Evolutionary conservation across 2,113 vertebrate species (phyloP).

Genomic region (Malurus alboscapulatus): DNA sequence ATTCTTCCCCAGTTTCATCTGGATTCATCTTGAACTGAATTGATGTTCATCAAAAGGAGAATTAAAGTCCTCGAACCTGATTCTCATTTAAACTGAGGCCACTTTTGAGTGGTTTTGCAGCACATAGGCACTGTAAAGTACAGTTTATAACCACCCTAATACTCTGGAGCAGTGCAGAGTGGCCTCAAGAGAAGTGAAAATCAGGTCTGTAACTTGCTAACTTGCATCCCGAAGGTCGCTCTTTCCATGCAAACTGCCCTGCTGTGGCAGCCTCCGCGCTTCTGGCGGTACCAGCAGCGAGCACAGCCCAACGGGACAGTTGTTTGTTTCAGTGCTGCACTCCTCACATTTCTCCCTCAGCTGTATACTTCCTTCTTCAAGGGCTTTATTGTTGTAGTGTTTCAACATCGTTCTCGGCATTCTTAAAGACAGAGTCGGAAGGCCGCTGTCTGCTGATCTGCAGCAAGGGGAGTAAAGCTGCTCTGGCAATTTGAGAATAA

Average conservation of each 20-base stretch:
- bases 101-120: background rate
- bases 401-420: constrained; percentile 59
- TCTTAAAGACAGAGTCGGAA: constrained; percentile 73
- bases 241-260: background rate
- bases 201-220: background rate
- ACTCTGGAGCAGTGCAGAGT: background rate
- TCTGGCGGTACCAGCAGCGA: constrained; percentile 20
- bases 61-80: background rate
- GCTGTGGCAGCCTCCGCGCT: background rate
- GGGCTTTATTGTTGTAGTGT: constrained; percentile 47
- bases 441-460: background rate
- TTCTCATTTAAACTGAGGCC: constrained; percentile 8
- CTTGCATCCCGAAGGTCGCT: background rate
- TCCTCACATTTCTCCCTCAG: constrained; percentile 23
- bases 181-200: constrained; percentile 25
- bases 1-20: constrained; percentile 7
- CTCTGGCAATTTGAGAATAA: constrained; percentile 26
- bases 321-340: background rate
- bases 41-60: constrained; percentile 4
- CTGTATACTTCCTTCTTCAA: constrained; percentile 22
- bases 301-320: background rate
- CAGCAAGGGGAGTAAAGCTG: constrained; percentile 3
- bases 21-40: constrained; percentile 6
- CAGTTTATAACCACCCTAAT: background rate
- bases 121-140: background rate